Conservation (phyloP, 2,113 vertebrate genomes). For the Perccottus glenii region DNA sequence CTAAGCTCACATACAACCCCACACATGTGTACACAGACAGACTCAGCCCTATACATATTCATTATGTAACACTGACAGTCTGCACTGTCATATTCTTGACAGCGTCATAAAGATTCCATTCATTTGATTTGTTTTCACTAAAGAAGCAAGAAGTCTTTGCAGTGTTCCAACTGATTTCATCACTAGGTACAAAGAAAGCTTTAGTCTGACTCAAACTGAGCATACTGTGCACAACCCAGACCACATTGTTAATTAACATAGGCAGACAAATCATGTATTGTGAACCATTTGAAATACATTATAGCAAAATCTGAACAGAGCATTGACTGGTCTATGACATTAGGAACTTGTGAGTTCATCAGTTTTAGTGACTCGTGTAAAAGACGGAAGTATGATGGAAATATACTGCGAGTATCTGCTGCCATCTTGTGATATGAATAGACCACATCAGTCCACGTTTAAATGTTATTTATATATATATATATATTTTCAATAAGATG, state of each 20-base stretch:
- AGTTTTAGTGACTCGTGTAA: not conserved
- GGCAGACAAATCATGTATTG: too few species aligned
- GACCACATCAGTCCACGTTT: slow-evolving; percentile 5
- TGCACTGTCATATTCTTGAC: slow-evolving; percentile 32
- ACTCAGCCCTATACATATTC: slow-evolving; percentile 54
- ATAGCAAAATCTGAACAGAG: too few species aligned
- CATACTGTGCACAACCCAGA: slow-evolving; percentile 31
- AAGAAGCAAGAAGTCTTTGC: slow-evolving; percentile 39
- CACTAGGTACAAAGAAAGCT: slow-evolving; percentile 44
- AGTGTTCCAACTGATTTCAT: slow-evolving; percentile 36
- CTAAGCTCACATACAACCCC: slow-evolving; percentile 66
- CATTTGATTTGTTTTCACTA: slow-evolving; percentile 42
- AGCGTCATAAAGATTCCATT: slow-evolving; percentile 48
- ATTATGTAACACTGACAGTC: slow-evolving; percentile 63
- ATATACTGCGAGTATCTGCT: slow-evolving; percentile 58
- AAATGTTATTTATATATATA: not conserved
- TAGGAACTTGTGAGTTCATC: too few species aligned
- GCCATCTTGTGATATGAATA: slow-evolving; percentile 64
- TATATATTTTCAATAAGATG: not conserved
- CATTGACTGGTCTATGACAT: too few species aligned
- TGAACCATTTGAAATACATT: too few species aligned
- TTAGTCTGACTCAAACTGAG: slow-evolving; percentile 17
- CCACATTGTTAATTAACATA: not conserved
- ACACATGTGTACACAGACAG: slow-evolving; percentile 46
- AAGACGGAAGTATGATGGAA: not conserved